Base-by-base conservation (phyloP, 2,797 vertebrate species). In the Luscinia megarhynchos region DNA sequence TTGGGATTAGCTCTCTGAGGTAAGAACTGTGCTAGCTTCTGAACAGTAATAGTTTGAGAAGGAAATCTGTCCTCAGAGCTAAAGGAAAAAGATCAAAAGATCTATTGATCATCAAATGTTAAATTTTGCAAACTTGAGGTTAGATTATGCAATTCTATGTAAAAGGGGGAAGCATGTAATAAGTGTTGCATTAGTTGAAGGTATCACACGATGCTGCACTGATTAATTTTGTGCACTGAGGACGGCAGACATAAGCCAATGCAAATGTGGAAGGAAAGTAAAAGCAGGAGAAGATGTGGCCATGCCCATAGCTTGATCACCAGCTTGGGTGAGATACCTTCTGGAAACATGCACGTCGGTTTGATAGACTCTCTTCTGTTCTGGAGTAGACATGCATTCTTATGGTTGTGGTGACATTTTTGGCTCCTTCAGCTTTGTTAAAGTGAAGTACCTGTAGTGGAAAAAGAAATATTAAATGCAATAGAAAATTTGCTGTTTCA, bases 361-460 rank as follows among this genome's bases (percentile, higher is more conserved):
- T 93, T 32, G 81, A 86, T 79, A 97, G 88, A 36, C 12, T 36
- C 6, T 97, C 89, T 61, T 98, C 97, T 2, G 22, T 94, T 84
- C 92, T 96, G 45, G 94, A 66, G 80, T 85, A 97, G 8, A 91
- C 67, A 3, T 51, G 50, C 22, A 93, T 96, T 63, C 76, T 94
- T 68, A 93, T 92, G 30, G 43, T 95, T 8, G 73, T 61, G 19
- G 54, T 75, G 26, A 70, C 19, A 1, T 74, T 62, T 50, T 41
- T 91, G 32, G 19, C 13, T 87, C 24, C 81, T 57, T 87, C 94
- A 67, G 61, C 75, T 89, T 86, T 87, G 54, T 94, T 89, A 50
- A 98, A 98, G 62, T 97, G 97, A 87, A 98, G 94, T 27, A 97
- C 97, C 98, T 98, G 14, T 6, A 77, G 43, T 80, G 38, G 43